These are phyloP conservation scores for Boloria euphrosyne DNA, from an alignment of 2,888 invertebrate species.

Conservation along the genomic window DNA sequence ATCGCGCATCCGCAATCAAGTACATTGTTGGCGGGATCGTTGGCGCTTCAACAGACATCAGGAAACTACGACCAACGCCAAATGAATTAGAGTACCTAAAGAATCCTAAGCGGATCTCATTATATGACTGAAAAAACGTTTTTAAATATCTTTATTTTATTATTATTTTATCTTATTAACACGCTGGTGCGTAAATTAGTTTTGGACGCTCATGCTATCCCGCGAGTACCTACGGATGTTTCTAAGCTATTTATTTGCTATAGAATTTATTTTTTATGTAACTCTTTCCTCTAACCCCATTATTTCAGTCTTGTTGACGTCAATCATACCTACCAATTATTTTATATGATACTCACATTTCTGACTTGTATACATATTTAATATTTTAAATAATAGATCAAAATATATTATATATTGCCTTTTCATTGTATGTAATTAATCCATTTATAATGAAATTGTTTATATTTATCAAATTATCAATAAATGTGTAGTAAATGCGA, in stretches of 20 bases:
- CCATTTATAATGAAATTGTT: too few relatives aligned
- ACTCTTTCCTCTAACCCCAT: too few relatives aligned
- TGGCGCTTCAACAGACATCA: slow-evolving; percentile 52
- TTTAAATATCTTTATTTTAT: background rate
- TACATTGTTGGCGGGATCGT: slow-evolving; percentile 77
- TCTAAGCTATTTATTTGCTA: background rate
- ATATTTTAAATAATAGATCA: too few relatives aligned
- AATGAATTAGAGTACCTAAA: slow-evolving; percentile 11
- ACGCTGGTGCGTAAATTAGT: background rate
- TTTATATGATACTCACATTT: too few relatives aligned
- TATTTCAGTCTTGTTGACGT: background rate
- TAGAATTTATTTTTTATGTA: background rate
- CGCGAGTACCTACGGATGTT: background rate
- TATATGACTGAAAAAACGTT: slow-evolving; percentile 10
- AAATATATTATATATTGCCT: too few relatives aligned
- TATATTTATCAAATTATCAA: too few relatives aligned
- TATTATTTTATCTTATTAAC: background rate
- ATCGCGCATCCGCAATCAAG: slow-evolving; percentile 85
- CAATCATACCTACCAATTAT: background rate
- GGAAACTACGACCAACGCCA: slow-evolving; percentile 18
- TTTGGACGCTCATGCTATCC: background rate
- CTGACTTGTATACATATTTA: too few relatives aligned
- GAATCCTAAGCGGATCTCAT: slow-evolving; percentile 3
- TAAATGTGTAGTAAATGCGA: too few relatives aligned
- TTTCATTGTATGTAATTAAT: too few relatives aligned